These are phyloP conservation scores for Teinopalpus imperialis DNA, from an alignment of 2,888 invertebrate species.

Conservation along the genomic window DNA sequence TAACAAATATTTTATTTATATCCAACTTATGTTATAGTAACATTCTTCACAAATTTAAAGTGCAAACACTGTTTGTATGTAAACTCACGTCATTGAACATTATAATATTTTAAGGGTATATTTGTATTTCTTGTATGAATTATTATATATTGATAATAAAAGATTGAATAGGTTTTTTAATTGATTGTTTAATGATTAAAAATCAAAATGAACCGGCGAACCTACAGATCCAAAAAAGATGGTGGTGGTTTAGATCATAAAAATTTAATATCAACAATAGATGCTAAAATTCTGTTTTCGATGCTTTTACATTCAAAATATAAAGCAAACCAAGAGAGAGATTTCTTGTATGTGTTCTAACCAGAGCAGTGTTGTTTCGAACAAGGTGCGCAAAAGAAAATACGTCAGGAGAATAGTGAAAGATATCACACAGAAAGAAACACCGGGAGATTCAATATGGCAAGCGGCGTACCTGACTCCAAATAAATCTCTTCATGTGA, in stretches of 20 bases:
- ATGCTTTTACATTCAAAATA: slow-evolving; percentile 71
- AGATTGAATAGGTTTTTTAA: no score
- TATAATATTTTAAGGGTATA: no score
- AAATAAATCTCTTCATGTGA: slow-evolving; percentile 68
- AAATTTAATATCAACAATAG: slow-evolving; percentile 55
- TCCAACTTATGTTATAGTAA: no score
- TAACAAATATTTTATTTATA: no score
- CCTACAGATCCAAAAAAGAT: slow-evolving; percentile 67
- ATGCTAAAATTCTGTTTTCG: no score
- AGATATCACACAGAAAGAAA: slow-evolving; percentile 33
- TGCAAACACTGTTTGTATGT: no score
- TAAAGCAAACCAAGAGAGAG: slow-evolving; percentile 71
- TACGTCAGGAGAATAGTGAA: slow-evolving; percentile 64
- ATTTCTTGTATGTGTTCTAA: slow-evolving; percentile 54
- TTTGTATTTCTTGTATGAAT: no score
- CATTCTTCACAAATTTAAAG: no score
- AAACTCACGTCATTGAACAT: no score
- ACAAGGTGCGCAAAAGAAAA: slow-evolving; percentile 66
- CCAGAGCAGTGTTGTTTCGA: slow-evolving; percentile 43
- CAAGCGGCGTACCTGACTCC: slow-evolving; percentile 61
- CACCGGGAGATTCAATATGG: slow-evolving; percentile 39
- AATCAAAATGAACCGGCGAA: no score
- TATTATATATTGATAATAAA: no score
- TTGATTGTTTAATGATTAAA: no score
- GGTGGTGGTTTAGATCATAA: slow-evolving; percentile 51